Evolutionary conservation across 2,888 invertebrate genomes (phyloP), one percentile per base, ranked within the genome.

Genomic region (Dysmachus trigonus): DNA sequence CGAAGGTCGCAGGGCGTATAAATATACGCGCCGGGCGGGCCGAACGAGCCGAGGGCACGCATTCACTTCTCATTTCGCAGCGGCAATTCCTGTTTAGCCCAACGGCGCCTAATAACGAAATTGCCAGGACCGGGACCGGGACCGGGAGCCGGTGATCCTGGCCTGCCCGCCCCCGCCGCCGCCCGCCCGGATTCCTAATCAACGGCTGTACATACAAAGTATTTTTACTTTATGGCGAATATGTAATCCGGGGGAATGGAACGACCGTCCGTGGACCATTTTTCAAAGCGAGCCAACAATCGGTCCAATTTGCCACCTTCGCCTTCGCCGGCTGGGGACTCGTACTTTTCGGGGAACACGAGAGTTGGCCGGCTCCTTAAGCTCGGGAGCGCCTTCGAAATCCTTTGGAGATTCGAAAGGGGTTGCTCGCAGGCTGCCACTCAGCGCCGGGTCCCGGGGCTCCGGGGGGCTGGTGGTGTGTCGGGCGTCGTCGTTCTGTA

Each of bases 161-260:
- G 38, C 38, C n/a, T 27, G 79, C 31, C 22, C 35, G 31, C 33
- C 53, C 81, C 38, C 72, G 22, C 71, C 38, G 13, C 27, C 18
- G 10, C 38, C 83, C 41, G 27, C 72, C 71, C 38, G 72, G 72
- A 83, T 83, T 72, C 53, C 83, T 71, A 83, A 83, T 83, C 83
- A 83, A 83, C 72, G 83, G 83, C 83, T 33, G 62, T 77, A 85
- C 85, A 85, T 30, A 85, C 85, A 85, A 85, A 85, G 62, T 85
- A 85, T 85, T 85, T 85, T 85, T 77, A 85, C 62, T 85, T 85
- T 85, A 85, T 85, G 77, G 62, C 77, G 18, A 85, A 71, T 62
- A 30, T 85, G 62, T 85, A 77, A 85, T 85, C 85, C 77, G 35
- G 76, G 38, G 38, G 62, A 85, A 76, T 85, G 62, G 53, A 85